A percentile compares a stretch with the other conserved stretches of the same genome.
Conservation (phyloP, 2,113 vertebrate species). For the Alexandromys fortis region DNA sequence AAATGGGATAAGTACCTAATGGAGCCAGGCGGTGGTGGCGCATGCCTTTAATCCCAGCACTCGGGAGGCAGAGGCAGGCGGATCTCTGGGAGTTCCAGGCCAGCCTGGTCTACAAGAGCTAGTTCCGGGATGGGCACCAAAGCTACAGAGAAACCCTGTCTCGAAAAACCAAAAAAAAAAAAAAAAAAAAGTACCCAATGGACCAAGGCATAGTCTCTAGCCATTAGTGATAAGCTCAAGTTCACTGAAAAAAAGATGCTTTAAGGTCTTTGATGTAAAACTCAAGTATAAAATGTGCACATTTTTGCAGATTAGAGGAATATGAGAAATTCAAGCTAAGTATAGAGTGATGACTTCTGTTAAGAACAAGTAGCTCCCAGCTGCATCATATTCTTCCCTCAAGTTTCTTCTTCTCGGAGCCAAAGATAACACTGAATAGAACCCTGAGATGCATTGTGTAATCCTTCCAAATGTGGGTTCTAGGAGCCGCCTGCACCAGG, state of each 20-base stretch:
- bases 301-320: conserved; percentile 50
- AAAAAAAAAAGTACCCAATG: not conserved
- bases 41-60: too few species aligned
- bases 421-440: conserved; percentile 31
- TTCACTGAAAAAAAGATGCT: not conserved
- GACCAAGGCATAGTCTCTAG: conserved; percentile 11
- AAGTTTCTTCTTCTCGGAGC: conserved; percentile 15
- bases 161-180: not conserved
- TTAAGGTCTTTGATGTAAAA: conserved; percentile 57
- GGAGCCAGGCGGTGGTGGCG: too few species aligned
- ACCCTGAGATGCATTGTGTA: conserved; percentile 25
- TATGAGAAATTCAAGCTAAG: conserved; percentile 46
- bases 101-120: too few species aligned
- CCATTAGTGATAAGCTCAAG: conserved; percentile 35
- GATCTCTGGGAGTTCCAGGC: too few species aligned
- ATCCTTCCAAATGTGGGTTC: not conserved
- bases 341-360: conserved; percentile 46
- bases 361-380: conserved; percentile 42
- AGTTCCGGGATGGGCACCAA: too few species aligned
- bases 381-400: not conserved
- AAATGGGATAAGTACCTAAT: not conserved
- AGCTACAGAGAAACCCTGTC: too few species aligned
- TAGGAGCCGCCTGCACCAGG: not conserved
- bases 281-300: conserved; percentile 44
- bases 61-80: too few species aligned